phyloP scores from a whole-genome alignment of 2,888 invertebrate species.

The Drosophila monieri region DNA sequence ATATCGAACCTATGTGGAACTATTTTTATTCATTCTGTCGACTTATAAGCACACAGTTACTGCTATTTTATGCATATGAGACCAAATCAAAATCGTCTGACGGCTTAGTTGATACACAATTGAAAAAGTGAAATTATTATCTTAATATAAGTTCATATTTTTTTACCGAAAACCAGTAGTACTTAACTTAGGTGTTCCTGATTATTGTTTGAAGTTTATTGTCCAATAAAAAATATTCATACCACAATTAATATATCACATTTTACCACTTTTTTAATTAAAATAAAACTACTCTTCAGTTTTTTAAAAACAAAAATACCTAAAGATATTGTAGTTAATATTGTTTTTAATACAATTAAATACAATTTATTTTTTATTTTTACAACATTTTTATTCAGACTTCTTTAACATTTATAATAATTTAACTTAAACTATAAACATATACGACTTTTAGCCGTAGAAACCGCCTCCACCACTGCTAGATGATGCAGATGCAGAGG shows the following conservation, averaged over 20 bases:
- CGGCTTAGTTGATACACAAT: neutral
- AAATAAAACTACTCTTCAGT: too few species aligned
- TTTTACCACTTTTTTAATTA: too few species aligned
- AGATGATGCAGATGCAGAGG: conserved; percentile 27
- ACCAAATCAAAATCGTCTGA: neutral
- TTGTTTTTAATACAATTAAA: too few species aligned
- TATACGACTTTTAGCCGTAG: conserved; percentile 13
- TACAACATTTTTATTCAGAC: conserved; percentile 34
- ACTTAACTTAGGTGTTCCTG: neutral
- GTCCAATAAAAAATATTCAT: too few species aligned
- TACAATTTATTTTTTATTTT: too few species aligned
- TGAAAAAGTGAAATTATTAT: too few species aligned
- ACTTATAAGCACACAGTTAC: conserved; percentile 59
- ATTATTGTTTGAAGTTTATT: too few species aligned
- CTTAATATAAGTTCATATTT: too few species aligned
- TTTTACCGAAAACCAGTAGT: too few species aligned
- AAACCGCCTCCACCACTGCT: conserved; percentile 8
- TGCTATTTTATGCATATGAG: conserved; percentile 38
- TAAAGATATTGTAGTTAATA: too few species aligned
- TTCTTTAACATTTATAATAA: conserved; percentile 22
- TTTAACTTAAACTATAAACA: conserved; percentile 12
- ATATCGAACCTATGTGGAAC: conserved; percentile 44
- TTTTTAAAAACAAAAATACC: too few species aligned
- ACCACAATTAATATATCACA: too few species aligned
- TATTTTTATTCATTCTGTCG: conserved; percentile 55